Base-by-base conservation (phyloP, 2,113 vertebrate species). In the Lasiurus cinereus region DNA sequence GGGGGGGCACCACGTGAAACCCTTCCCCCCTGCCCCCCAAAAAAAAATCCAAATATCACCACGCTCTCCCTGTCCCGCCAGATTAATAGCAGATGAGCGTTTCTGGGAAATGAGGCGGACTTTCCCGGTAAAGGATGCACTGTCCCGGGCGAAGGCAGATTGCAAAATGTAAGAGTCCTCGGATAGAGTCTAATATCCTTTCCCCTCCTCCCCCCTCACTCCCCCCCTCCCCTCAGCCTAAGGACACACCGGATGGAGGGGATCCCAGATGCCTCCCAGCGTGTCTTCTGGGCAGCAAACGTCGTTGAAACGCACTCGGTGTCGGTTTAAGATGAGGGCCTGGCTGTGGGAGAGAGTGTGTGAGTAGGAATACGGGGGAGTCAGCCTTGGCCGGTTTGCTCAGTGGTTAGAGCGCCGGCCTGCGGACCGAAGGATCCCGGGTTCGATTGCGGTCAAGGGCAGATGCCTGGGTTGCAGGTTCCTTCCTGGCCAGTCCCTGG, bases 1-100 rank as follows among this genome's bases (percentile, higher is more conserved):
- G n/a, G n/a, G n/a, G n/a, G n/a, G n/a, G n/a, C n/a, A 98, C 98
- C 98, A 98, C 96, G 98, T 97, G 96, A 98, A 98, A 99, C 98
- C 98, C 98, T 96, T 97, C 98, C 82, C 66, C 87, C 92, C 89
- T 2, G 0, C 98, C 96, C 82, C 96, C 97, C 98, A 98, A 99
- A 99, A 99, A 99, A 99, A 99, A 99, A 99, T 99, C 98, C 98
- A 98, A 98, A 99, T 99, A 99, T 99, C 99, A 99, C 98, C 98
- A 98, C 98, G 98, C 98, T 98, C 98, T 98, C 98, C 98, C 96
- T 98, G 98, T 99, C 98, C 98, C 98, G 98, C 97, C 98, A 99
- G 98, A 99, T 98, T 98, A 99, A 99, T 98, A 98, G 98, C 97
- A 98, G 98, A 98, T 98, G 98, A 98, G 98, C 98, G 98, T 98